Evolutionary conservation across 2,888 invertebrate genomes (phyloP).

Genomic region (Gymnosoma rotundatum): DNA sequence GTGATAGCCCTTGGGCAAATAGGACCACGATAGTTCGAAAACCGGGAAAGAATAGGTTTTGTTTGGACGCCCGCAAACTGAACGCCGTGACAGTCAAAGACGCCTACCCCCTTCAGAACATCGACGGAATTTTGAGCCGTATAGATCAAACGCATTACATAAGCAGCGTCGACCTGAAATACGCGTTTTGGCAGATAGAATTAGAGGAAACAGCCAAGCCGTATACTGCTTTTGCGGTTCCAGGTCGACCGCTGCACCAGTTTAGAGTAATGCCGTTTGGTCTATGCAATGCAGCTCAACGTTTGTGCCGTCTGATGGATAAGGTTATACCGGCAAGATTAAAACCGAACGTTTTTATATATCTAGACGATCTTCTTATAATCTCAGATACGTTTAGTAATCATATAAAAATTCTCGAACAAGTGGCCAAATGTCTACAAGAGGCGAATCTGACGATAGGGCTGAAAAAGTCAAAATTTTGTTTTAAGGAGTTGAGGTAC

Average conservation of each 20-base stretch:
- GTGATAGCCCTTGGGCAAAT: constrained; percentile 74
- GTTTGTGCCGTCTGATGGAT: not conserved
- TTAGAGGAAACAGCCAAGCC: no score
- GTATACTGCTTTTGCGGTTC: not conserved
- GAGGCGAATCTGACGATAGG: no score
- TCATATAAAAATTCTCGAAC: no score
- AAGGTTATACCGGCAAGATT: no score
- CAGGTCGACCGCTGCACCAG: not conserved
- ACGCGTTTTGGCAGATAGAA: not conserved
- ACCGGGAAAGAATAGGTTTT: constrained; percentile 29
- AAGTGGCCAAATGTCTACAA: no score
- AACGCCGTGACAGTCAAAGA: not conserved
- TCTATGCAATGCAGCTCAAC: not conserved
- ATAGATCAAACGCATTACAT: not conserved
- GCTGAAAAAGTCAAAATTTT: no score
- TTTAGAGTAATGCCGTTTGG: not conserved
- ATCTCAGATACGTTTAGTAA: no score
- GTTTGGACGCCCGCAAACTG: not conserved
- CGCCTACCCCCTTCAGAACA: not conserved
- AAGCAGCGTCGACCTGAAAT: not conserved
- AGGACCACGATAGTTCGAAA: constrained; percentile 65
- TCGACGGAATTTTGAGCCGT: not conserved
- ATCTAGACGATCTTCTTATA: no score
- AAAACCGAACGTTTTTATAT: no score
- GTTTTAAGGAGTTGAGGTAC: no score